Evolutionary conservation across 2,113 vertebrate species (phyloP), one percentile per base, ranked within the genome.

Genomic region (Brachyhypopomus gauderio): DNA sequence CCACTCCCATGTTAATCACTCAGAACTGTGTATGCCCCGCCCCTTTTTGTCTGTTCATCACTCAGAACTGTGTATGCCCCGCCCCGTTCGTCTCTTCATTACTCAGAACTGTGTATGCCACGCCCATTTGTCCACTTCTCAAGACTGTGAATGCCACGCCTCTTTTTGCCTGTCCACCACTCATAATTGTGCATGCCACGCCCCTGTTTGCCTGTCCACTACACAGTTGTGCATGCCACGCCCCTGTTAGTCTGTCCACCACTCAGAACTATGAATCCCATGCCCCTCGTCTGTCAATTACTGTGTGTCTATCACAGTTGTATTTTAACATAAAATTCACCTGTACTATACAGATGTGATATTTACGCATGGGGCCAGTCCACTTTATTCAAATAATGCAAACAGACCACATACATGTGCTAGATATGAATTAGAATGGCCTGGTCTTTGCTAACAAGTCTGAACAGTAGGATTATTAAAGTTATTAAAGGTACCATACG

Each of bases 161-260:
- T 5, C 41, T 41, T 16, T 70, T 66, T 5, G 59, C 64, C 41
- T 34, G n/a, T 58, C 64, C 48, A 41, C 7, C 41, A 41, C 41
- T 41, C 9, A 41, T 14, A 34, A 20, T 41, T 73, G 71, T 38
- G 12, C 48, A n/a, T 77, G 81, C 81, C 84, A 83, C 84, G 77
- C 77, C 84, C 79, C 84, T 83, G n/a, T 71, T 67, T 34, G 59
- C 66, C 45, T 36, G n/a, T 59, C 67, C 52, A 14, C 75, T 48
- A 58, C 27, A 60, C 34, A 79, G 76, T 73, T 76, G 80, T 19
- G 45, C 14, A 52, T 14, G 45, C 5, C 45, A 7, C 9, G 12
- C 12, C 45, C 45, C 12, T 30, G 30, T 30, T 52, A 1, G 12
- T 14, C 11, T 14, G 45, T 52, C 45, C 8, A 52, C 12, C 45